phyloP scores from a whole-genome alignment of 2,113 vertebrate genomes.

The Calidris pygmaea region DNA sequence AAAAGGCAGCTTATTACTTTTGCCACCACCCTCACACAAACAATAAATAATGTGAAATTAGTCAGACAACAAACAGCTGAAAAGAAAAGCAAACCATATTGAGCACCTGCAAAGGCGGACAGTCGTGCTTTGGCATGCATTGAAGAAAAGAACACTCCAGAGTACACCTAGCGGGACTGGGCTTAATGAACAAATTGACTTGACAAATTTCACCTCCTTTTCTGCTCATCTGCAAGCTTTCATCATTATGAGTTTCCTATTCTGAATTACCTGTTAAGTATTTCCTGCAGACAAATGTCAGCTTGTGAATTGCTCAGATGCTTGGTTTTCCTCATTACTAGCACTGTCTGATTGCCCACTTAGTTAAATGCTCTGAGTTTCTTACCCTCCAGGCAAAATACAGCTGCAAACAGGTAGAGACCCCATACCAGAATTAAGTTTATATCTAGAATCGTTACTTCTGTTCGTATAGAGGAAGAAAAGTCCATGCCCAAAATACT shows the following conservation, averaged over 20 bases:
- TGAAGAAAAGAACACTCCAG: neutral
- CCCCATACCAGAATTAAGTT: neutral
- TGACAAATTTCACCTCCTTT: conserved; percentile 8
- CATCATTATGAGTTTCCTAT: neutral
- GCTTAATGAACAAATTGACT: neutral
- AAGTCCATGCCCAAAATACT: neutral
- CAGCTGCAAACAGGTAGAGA: neutral
- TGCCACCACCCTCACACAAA: neutral
- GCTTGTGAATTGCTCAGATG: neutral
- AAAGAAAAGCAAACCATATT: neutral
- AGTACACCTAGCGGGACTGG: neutral
- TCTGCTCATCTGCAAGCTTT: neutral
- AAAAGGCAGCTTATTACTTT: neutral
- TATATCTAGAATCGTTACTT: neutral
- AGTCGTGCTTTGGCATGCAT: neutral
- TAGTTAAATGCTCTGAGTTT: neutral
- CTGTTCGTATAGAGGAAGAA: neutral
- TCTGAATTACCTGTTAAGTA: neutral
- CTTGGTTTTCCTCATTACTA: neutral
- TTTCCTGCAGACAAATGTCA: conserved; percentile 10
- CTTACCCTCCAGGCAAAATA: neutral
- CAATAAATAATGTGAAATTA: neutral
- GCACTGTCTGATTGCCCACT: neutral
- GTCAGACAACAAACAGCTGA: neutral
- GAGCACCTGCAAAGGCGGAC: neutral